Base-by-base conservation (phyloP, 2,888 invertebrate genomes). In the Schrankia costaestrigalis region DNA sequence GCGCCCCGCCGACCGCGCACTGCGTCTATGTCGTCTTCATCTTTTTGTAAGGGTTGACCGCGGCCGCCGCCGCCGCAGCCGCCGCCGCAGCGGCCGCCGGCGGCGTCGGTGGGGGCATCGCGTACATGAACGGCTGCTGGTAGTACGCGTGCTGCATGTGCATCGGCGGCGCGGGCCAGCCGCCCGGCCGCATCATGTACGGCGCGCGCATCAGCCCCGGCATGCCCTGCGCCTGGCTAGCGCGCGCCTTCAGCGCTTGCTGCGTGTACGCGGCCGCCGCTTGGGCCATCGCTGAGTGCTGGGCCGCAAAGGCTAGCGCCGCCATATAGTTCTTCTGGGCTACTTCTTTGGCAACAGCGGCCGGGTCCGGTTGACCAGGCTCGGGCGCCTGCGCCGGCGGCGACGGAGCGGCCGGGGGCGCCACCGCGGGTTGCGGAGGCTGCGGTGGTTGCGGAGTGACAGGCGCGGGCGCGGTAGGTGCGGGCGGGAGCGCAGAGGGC, bases 41-140 rank as follows among this genome's bases (percentile, higher is more conserved):
- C 89, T 95, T 95, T 88, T 96, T 96, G 86, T 94, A 95, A 38
- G 96, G 96, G 77, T 95, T 95, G 73, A 94, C 90, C 28, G 80
- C 81, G 41, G 80, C 78, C 40, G 83, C 79, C 21, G 84, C 79
- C 42, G 80, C 74, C 40, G 75, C 72, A 15, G 78, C 76, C 41
- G 81, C 78, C 35, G 84, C 81, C 34, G 83, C 76, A 67, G 80
- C 75, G 47, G 74, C 80, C 67, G 59, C 77, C 65, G 66, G 85
- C 67, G 64, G 78, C 75, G 76, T 74, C 60, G 76, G 89, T 75
- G 72, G 89, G 69, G 69, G 89, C 85, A 80, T 79, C 72, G 78
- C 83, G 77, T 83, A 88, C 87, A 85, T 81, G 78, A 82, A 75
- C 69, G 75, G 79, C 69, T 86, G 84, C 71, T 87, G 87, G 71